Evolutionary conservation across 2,797 vertebrate genomes (phyloP), one percentile per base, ranked within the genome.

Genomic region (Eulemur coronatus): DNA sequence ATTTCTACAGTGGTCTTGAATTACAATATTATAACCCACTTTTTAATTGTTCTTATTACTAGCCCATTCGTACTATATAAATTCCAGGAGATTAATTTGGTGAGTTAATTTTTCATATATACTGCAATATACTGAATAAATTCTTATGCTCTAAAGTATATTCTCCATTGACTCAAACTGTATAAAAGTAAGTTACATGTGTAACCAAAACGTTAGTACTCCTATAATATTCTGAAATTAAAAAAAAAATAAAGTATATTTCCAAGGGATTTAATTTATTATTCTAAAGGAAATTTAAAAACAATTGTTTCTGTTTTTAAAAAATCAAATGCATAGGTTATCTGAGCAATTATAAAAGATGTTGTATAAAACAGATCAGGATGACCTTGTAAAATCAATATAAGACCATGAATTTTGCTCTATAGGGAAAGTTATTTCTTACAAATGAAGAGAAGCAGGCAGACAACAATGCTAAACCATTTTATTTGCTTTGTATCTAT

Each of bases 41-140:
- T 80, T 76, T 84, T 50, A 92, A 93, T 65, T 92, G 28, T 91
- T 82, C 65, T 75, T 94, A 81, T 93, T n/a, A 30, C 79, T 52
- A 95, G 24, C 14, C 59, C 50, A 81, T 30, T 59, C n/a, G 76
- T 7, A 38, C 0, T 33, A 63, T 75, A 26, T 92, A 80, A 48
- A 91, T 84, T 46, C n/a, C 15, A 59, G 30, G 46, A 86, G 35
- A 93, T 43, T 76, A 81, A 92, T 76, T 76, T 79, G 20, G 28
- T 96, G 41, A 7, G 35, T 65, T 90, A 87, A 57, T 70, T 87
- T 76, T 87, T 91, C 96, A 52, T n/a, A 8, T 78, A 78, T 78
- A 50, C 35, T 96, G n/a, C 22, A 24, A 73, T 50, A 35, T 48
- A 52, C 15, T 87, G 69, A n/a, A 89, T 94, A 41, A 38, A 97